Percentiles rank a stretch among this genome's conserved stretches.
Evolutionary conservation across 1,140 invertebrate species (phyloP).

Genomic region (Bombus cullumanus): DNA sequence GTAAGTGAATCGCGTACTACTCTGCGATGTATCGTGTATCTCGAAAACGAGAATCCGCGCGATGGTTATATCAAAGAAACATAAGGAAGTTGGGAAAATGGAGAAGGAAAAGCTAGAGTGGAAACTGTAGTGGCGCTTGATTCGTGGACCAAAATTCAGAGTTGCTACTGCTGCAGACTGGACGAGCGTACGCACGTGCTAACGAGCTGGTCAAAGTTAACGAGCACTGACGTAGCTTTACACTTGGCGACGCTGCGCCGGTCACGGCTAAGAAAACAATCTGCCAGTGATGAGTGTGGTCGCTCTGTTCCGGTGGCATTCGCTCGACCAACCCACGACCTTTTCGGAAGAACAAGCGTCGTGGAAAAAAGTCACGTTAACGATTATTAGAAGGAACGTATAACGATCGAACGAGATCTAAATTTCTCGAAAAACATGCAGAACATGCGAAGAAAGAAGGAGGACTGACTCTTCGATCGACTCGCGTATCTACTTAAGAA

Average conservation of each 20-base stretch:
- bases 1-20: too few relatives aligned
- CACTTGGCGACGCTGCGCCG: too few relatives aligned
- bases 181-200: background rate
- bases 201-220: conserved; percentile 20
- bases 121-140: background rate
- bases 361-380: too few relatives aligned
- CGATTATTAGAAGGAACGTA: too few relatives aligned
- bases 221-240: background rate
- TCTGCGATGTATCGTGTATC: too few relatives aligned
- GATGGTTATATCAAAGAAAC: background rate
- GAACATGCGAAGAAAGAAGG: too few relatives aligned
- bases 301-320: background rate
- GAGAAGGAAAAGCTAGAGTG: background rate
- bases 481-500: too few relatives aligned
- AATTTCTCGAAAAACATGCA: too few relatives aligned
- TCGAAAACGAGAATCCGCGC: background rate
- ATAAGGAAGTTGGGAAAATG: too few relatives aligned
- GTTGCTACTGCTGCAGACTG: background rate
- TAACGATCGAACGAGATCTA: too few relatives aligned
- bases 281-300: background rate
- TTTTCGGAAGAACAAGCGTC: background rate
- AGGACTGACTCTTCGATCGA: too few relatives aligned
- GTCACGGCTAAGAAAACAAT: background rate
- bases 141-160: background rate
- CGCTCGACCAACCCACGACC: fast-evolving